Evolutionary conservation across 2,797 vertebrate genomes (phyloP).

Genomic region (Falco naumanni): DNA sequence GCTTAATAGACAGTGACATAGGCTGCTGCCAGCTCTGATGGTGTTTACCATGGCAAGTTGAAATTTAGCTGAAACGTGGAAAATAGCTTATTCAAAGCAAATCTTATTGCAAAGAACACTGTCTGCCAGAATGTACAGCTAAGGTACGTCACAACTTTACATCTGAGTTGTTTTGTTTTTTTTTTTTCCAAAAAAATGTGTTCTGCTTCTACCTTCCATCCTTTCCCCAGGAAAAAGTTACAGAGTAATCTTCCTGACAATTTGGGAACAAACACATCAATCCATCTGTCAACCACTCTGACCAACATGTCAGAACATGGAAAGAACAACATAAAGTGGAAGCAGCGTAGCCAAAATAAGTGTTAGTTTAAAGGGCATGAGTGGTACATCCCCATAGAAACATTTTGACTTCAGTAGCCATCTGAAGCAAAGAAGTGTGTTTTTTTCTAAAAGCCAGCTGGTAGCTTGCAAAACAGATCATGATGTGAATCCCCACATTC

Average conservation of each 20-base stretch:
- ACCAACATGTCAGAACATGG: neutral
- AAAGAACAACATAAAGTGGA: neutral
- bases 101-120: neutral
- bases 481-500: neutral
- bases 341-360: neutral
- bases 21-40: neutral
- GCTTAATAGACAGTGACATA: neutral
- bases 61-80: neutral
- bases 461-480: neutral
- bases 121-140: neutral
- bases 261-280: neutral
- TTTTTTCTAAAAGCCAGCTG: neutral
- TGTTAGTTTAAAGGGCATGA: neutral
- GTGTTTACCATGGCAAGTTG: neutral
- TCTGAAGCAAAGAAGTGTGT: neutral
- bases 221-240: neutral
- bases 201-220: neutral
- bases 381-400: neutral
- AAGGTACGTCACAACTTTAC: neutral
- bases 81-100: neutral
- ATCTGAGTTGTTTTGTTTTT: neutral
- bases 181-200: neutral
- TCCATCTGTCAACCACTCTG: neutral
- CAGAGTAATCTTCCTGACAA: neutral
- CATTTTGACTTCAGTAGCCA: neutral